Conservation (phyloP, 2,113 vertebrate genomes). For the Pionites leucogaster region DNA sequence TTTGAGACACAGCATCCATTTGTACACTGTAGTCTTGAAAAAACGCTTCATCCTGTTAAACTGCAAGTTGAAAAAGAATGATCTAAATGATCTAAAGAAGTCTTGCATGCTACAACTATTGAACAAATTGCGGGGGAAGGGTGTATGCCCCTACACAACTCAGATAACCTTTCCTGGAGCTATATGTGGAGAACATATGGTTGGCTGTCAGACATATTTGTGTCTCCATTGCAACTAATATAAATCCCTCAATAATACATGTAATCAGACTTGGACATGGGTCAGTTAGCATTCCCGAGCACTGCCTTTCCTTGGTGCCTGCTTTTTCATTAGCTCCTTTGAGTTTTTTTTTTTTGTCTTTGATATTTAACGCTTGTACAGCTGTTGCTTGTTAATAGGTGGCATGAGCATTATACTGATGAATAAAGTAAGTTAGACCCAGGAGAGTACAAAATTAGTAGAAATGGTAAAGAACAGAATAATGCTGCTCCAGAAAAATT, state of each 20-base stretch:
- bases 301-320: not conserved
- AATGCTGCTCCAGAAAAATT: not conserved
- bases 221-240: not conserved
- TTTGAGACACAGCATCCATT: not conserved
- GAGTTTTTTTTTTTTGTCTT: not conserved
- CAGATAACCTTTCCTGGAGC: not conserved
- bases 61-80: not conserved
- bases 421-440: not conserved
- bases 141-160: not conserved
- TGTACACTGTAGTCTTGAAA: not conserved
- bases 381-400: not conserved
- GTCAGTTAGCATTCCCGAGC: not conserved
- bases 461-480: not conserved
- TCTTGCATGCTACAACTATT: not conserved
- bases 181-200: not conserved
- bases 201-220: not conserved
- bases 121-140: not conserved
- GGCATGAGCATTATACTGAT: not conserved
- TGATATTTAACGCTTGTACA: not conserved
- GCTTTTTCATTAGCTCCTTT: not conserved
- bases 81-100: not conserved
- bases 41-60: not conserved
- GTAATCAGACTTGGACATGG: not conserved
- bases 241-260: not conserved
- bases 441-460: not conserved